Base-by-base conservation (phyloP, 2,113 vertebrate species). In the Elgaria multicarinata region DNA sequence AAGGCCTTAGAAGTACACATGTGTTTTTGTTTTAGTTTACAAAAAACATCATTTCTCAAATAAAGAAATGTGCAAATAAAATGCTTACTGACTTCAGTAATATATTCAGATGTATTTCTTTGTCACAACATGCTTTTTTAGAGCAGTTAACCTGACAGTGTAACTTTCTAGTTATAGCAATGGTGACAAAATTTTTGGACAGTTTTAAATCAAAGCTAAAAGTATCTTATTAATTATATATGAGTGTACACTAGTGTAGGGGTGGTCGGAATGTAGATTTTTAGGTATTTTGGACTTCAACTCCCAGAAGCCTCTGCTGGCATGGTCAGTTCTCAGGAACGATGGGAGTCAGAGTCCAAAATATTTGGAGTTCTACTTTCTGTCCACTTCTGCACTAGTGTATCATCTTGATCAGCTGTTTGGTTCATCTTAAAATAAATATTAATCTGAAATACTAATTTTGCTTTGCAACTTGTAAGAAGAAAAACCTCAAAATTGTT, bases 11-110 rank as follows among this genome's bases (percentile, higher is more conserved):
- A 89, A 89, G 42, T 83, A 55, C 88, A 82, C 90, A 87, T 78
- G 77, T 90, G 90, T 79, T 93, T 91, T 76, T 62, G 44, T 67
- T 90, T 75, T 76, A 53, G 28, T 53, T 74, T 84, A 44, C 39
- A 67, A 89, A 76, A 77, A 53, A 36, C 0, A 12, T 24, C 81
- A 84, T 33, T 77, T 67, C 66, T 22, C 62, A 76, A 84, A 88
- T 81, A 88, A 50, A 89, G 31, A 83, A 62, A 83, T 89, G 8
- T 42, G 39, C 69, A 83, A 72, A 82, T 74, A 83, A 74, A 83
- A 83, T 81, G 3, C 75, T 58, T 74, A 42, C 86, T 80, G 66
- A 64, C 10, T 76, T 75, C 31, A 72, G 36, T 74, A 85, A 55
- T 26, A 72, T 85, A 64, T 26, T 69, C 42, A 66, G 31, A 62